phyloP scores from a whole-genome alignment of 2,797 vertebrate genomes.

The Potorous gilbertii region DNA sequence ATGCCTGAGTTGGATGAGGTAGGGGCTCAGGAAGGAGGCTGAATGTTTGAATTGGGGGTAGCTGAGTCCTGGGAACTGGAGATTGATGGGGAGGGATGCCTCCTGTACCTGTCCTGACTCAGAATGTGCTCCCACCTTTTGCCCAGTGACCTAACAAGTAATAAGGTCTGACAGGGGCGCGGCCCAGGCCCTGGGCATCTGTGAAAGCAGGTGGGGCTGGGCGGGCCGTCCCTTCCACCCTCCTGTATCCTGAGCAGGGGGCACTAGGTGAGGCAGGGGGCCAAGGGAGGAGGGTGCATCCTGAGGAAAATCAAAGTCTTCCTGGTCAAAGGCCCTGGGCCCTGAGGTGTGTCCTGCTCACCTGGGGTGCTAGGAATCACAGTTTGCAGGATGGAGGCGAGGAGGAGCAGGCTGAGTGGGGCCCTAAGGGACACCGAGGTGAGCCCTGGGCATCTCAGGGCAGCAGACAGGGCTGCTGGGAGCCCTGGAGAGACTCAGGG shows the following conservation, averaged over 20 bases:
- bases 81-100: neutral
- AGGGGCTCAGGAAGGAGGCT: too few species aligned
- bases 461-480: neutral
- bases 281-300: conserved; percentile 36
- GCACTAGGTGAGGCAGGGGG: neutral
- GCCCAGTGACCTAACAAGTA: conserved; percentile 49
- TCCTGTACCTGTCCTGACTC: neutral
- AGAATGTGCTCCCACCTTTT: too few species aligned
- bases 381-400: too few species aligned
- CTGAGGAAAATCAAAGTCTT: neutral
- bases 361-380: neutral
- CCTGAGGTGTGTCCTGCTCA: neutral
- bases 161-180: conserved; percentile 56
- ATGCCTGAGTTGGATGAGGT: neutral
- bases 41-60: neutral
- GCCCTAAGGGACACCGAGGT: neutral
- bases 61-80: neutral
- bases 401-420: neutral
- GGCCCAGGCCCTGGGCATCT: neutral
- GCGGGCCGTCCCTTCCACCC: neutral
- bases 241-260: neutral
- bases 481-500: neutral
- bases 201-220: neutral
- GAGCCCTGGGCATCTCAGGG: neutral
- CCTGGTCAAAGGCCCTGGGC: neutral